phyloP scores from a whole-genome alignment of 2,888 invertebrate genomes.

The Strigamia crassipes region DNA sequence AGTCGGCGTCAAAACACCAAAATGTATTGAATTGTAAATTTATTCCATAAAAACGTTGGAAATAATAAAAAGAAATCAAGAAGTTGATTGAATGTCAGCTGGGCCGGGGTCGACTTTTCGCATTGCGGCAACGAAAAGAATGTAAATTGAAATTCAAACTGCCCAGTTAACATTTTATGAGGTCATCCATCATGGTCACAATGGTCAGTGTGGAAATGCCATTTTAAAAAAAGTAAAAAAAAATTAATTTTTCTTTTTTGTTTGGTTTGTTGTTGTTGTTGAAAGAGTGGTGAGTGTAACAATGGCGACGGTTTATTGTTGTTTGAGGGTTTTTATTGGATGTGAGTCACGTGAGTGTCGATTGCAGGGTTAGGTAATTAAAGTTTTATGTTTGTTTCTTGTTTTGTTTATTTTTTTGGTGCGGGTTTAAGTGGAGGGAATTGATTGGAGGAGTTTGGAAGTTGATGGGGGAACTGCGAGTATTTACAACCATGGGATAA shows the following conservation, averaged over 20 bases:
- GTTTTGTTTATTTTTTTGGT: neutral
- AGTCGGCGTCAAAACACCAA: neutral
- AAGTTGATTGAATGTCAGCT: neutral
- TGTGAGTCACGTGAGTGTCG: too few species aligned
- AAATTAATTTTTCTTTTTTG: too few species aligned
- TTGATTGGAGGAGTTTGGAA: neutral
- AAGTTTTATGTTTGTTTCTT: neutral
- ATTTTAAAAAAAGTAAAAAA: too few species aligned
- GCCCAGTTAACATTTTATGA: conserved; percentile 28
- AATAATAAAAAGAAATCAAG: neutral
- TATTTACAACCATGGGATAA: neutral
- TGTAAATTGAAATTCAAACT: conserved; percentile 31
- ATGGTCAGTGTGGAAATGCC: conserved; percentile 24
- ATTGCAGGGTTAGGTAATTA: neutral
- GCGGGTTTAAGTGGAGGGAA: neutral
- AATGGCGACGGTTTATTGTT: neutral
- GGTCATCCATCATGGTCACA: conserved; percentile 17
- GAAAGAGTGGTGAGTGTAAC: neutral
- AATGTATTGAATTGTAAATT: neutral
- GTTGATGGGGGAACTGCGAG: neutral
- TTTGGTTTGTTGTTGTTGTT: conserved; percentile 13
- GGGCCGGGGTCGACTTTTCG: neutral
- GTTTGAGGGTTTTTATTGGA: neutral
- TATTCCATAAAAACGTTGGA: neutral
- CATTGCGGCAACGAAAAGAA: neutral